Evolutionary conservation across 2,797 vertebrate genomes (phyloP).

Genomic region (Aeoliscus strigatus): DNA sequence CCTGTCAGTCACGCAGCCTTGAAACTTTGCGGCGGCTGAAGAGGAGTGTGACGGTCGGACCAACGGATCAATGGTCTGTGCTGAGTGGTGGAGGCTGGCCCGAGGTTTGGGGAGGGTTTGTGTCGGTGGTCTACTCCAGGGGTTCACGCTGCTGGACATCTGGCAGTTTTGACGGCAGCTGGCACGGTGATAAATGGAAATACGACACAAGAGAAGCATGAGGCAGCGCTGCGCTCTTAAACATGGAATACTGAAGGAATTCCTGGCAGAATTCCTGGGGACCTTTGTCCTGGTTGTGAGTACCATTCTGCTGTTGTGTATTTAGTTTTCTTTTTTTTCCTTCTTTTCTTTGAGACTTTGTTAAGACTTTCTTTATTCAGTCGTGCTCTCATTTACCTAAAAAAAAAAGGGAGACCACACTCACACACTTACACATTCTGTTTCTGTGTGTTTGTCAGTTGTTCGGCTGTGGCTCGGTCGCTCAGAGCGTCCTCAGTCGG

Average conservation of each 20-base stretch:
- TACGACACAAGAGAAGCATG: slow-evolving; percentile 69
- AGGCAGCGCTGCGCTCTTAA: slow-evolving; percentile 83
- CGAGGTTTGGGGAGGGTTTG: slow-evolving; percentile 56
- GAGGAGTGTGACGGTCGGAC: slow-evolving; percentile 12
- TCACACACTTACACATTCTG: not conserved
- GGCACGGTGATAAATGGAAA: slow-evolving; percentile 48
- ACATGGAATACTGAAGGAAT: slow-evolving; percentile 85
- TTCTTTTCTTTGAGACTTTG: not conserved
- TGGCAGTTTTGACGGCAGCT: slow-evolving; percentile 32
- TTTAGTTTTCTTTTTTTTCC: not conserved
- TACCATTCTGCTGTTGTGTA: slow-evolving; percentile 29
- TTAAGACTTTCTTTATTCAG: not conserved
- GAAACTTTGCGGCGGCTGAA: slow-evolving; percentile 4
- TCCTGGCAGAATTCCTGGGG: slow-evolving; percentile 90
- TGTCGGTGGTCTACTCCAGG: slow-evolving; percentile 29
- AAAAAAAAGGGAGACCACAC: no score
- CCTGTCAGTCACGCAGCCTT: not conserved
- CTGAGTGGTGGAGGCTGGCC: slow-evolving; percentile 51
- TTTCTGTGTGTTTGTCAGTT: slow-evolving; percentile 63
- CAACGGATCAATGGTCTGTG: slow-evolving; percentile 55
- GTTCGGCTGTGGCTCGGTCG: slow-evolving; percentile 88
- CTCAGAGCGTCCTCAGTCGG: slow-evolving; percentile 87
- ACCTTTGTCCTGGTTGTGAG: slow-evolving; percentile 94
- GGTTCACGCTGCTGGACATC: slow-evolving; percentile 30
- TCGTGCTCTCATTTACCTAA: no score